Percentiles rank a stretch among this genome's conserved stretches.
Evolutionary conservation across 37 sponge, comb jelly and placozoan species (phyloP).

Genomic region (Spongia lamella): DNA sequence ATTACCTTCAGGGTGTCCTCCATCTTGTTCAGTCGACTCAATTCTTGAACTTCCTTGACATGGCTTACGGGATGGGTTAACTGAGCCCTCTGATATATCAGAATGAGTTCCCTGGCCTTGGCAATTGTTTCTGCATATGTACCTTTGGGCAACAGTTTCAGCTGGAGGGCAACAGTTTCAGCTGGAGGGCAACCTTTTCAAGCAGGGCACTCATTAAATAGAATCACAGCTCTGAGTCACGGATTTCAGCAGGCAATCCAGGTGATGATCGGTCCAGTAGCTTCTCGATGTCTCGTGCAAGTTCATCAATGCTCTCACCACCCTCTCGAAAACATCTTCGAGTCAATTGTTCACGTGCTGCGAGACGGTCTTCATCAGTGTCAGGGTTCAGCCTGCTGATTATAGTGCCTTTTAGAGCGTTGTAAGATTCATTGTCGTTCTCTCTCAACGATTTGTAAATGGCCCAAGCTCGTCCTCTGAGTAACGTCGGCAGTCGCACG

Average conservation of each 20-base stretch:
- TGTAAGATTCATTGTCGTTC: neutral
- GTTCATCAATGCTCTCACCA: no score
- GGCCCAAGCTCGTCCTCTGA: slow-evolving; percentile 9
- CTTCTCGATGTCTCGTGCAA: neutral
- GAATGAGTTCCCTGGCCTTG: neutral
- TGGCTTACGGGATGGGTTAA: neutral
- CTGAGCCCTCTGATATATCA: neutral
- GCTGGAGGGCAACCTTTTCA: neutral
- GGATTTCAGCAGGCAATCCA: no score
- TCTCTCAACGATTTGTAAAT: neutral
- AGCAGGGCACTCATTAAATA: neutral
- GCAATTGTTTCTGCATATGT: neutral
- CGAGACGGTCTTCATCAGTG: slow-evolving; percentile 6
- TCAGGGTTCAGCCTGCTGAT: no score
- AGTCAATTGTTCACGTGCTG: neutral
- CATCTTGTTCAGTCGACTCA: no score
- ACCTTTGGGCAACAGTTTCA: no score
- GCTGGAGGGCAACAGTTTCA: neutral
- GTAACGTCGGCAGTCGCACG: neutral
- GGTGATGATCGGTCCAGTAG: no score
- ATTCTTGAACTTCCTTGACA: no score
- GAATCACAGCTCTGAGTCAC: no score
- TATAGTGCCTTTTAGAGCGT: neutral
- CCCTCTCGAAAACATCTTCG: neutral
- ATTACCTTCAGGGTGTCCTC: no score